phyloP scores from a whole-genome alignment of 2,888 invertebrate species.

The Steinernema carpocapsae region DNA sequence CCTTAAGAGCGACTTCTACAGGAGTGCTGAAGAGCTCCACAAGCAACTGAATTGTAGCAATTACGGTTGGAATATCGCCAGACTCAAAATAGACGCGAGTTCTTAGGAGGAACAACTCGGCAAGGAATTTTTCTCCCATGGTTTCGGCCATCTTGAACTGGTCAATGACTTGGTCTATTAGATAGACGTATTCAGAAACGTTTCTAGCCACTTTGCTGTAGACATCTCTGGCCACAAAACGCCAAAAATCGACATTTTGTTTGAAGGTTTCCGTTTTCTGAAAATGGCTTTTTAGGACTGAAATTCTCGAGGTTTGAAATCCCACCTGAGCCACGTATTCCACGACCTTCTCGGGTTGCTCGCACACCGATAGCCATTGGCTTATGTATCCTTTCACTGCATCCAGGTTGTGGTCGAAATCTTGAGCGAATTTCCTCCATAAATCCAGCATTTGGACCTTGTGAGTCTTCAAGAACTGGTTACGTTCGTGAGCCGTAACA shows the following conservation, averaged over 20 bases:
- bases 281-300: not conserved
- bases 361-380: not conserved
- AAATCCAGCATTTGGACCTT: slow-evolving; percentile 1
- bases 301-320: not conserved
- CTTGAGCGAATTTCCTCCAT: not conserved
- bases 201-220: not conserved
- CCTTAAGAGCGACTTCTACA: too few relatives aligned
- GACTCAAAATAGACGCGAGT: slow-evolving; percentile 4
- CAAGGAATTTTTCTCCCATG: not conserved
- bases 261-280: not conserved
- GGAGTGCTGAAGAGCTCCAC: not conserved
- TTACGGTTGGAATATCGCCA: not conserved
- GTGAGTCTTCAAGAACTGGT: not conserved
- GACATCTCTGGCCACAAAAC: not conserved
- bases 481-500: not conserved
- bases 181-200: slow-evolving; percentile 2
- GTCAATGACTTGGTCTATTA: not conserved
- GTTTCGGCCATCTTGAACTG: not conserved
- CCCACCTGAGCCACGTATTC: not conserved
- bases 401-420: not conserved
- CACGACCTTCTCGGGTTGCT: not conserved
- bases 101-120: slow-evolving; percentile 10
- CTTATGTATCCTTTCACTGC: not conserved
- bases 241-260: not conserved
- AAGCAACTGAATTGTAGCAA: not conserved